A percentile compares a stretch with the other conserved stretches of the same genome.
Evolutionary conservation across 1,140 invertebrate species (phyloP).

Genomic region (Drepana arcuata): DNA sequence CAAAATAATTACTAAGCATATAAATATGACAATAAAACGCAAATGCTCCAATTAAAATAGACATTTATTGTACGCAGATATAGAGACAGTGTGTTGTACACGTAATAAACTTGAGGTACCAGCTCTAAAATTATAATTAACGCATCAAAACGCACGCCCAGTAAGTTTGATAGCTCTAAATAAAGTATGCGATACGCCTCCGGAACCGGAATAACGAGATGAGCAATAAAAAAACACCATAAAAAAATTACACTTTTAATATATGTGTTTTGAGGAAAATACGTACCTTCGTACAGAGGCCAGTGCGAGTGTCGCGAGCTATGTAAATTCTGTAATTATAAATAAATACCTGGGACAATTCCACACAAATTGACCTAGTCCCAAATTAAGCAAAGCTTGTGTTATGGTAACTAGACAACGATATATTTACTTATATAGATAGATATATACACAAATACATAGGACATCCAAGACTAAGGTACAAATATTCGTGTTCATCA

Average conservation of each 20-base stretch:
- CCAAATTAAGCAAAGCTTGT: too few species aligned
- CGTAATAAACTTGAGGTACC: slow-evolving; percentile 50
- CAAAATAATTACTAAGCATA: slow-evolving; percentile 30
- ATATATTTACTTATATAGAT: too few species aligned
- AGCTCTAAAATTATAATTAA: slow-evolving; percentile 45
- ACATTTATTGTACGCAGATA: slow-evolving; percentile 45
- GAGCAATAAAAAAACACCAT: slow-evolving; percentile 34
- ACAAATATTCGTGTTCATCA: too few species aligned
- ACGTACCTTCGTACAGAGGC: slow-evolving; percentile 8
- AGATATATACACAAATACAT: too few species aligned
- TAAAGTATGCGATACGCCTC: slow-evolving; percentile 12
- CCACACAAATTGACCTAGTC: too few species aligned
- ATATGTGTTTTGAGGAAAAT: neutral
- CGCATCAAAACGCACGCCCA: slow-evolving; percentile 31
- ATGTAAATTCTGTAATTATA: slow-evolving; percentile 58
- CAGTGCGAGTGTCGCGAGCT: slow-evolving; percentile 50
- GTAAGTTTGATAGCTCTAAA: slow-evolving; percentile 26
- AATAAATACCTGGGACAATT: slow-evolving; percentile 49
- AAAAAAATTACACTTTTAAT: slow-evolving; percentile 30
- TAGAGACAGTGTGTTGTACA: slow-evolving; percentile 34
- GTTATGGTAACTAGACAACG: too few species aligned
- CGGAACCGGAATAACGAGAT: slow-evolving; percentile 27
- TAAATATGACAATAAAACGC: slow-evolving; percentile 47
- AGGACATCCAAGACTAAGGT: too few species aligned
- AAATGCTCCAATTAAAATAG: slow-evolving; percentile 47